Base-by-base conservation (phyloP, 2,888 invertebrate genomes). In the Iselma pallidipennis region DNA sequence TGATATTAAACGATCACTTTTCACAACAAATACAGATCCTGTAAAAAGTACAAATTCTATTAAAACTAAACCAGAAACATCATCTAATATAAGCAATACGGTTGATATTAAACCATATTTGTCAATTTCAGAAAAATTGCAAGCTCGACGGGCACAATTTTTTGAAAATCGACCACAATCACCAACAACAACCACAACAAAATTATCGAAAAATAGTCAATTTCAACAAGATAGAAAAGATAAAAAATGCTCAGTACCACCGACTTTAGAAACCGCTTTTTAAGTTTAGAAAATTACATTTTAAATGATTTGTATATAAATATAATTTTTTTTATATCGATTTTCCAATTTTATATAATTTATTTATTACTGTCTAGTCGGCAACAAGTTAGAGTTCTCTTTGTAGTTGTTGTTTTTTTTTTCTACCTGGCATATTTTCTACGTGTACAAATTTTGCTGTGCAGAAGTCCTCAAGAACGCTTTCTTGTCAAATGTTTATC, bases 221-320 rank as follows among this genome's bases (percentile, higher is more conserved):
- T 63, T 56, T 55, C 64, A 61, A 52, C 61, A 57, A 61, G 67
- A 28, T 45, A 56, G 69, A 71, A 67, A 68, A 59, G 69, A 56
- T 45, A 45, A n/a, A 60, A 64, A 69, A 62, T 66, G 65, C 65
- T 75, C 78, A 55, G 80, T 85, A 48, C 85, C 86, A 14, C 83
- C 84, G 49, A 85, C 88, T 10, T 81, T 88, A 71, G 88, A 88
- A 83, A 88, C 88, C 63, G 87, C 88, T 63, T 87, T 88, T 75
- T 81, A 78, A 51, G 50, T 12, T 23, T 59, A 16, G 55, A 54
- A 33, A 16, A 26, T 49, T 55, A 58, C n/a, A 16, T 57, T 56
- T 26, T 49, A 23, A 16, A 29, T 49, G 23, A 48, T 66, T 57
- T 68, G 67, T 66, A 62, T 14, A 66, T 69, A 67, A 42, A 55